Evolutionary conservation across 2,797 vertebrate species (phyloP).

Genomic region (Malacoraja senta): DNA sequence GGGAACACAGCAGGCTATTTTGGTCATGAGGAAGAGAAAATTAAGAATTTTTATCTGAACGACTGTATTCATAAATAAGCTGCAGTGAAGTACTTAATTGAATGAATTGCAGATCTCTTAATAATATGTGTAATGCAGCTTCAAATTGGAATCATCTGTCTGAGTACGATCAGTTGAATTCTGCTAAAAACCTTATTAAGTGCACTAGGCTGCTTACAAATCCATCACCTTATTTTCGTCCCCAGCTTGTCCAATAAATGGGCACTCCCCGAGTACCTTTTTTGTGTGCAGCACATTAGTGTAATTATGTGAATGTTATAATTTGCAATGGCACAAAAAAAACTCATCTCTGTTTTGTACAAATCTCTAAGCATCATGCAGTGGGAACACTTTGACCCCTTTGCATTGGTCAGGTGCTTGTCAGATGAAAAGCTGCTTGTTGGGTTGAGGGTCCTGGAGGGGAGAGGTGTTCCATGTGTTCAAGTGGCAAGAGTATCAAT

Average conservation of each 20-base stretch:
- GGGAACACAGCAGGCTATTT: not conserved
- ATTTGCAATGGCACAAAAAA: not conserved
- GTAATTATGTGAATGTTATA: not conserved
- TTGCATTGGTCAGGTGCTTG: not conserved
- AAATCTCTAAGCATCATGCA: not conserved
- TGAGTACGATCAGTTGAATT: not conserved
- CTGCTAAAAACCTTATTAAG: conserved; percentile 21
- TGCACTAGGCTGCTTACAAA: conserved; percentile 8
- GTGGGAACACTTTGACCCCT: not conserved
- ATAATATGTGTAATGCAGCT: conserved; percentile 28
- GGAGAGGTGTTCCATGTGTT: not conserved
- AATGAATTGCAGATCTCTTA: conserved; percentile 24
- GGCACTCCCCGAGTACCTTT: not conserved
- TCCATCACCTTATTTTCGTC: conserved; percentile 14
- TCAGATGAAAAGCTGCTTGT: not conserved
- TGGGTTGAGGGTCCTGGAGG: not conserved
- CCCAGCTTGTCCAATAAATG: conserved; percentile 3
- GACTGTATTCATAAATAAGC: conserved; percentile 12
- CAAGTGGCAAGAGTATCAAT: conserved; percentile 42
- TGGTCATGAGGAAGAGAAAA: not conserved
- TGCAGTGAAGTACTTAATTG: conserved; percentile 14
- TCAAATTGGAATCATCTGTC: conserved; percentile 30
- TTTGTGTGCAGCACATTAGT: not conserved
- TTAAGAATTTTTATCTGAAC: conserved; percentile 17
- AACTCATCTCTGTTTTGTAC: not conserved